These are phyloP conservation scores for Cossypha polioptera DNA, from an alignment of 2,797 vertebrate species.

Conservation along the genomic window DNA sequence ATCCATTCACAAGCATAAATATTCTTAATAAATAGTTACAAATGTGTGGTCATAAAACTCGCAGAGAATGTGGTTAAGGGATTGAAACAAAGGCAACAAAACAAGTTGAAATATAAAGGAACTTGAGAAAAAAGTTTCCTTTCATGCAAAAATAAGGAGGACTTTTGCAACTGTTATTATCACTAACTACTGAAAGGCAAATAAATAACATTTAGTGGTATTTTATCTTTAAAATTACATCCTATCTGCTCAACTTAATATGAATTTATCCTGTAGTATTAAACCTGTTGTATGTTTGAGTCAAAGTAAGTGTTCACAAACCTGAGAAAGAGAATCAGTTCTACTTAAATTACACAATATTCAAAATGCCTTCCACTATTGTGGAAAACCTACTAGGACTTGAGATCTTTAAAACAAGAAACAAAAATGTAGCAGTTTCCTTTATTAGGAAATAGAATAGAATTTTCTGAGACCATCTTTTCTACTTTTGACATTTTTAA, in stretches of 20 bases:
- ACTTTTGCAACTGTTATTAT: background rate
- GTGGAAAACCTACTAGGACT: background rate
- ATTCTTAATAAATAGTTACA: background rate
- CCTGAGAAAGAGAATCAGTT: background rate
- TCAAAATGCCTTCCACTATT: background rate
- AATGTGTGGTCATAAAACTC: background rate
- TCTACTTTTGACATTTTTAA: background rate
- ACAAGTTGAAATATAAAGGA: background rate
- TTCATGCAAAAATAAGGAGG: background rate
- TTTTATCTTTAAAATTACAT: background rate
- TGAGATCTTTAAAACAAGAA: background rate
- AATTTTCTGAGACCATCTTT: slow-evolving; percentile 33
- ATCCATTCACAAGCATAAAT: background rate
- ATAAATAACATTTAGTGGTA: background rate
- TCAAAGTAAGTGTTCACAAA: background rate
- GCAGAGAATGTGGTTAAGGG: background rate
- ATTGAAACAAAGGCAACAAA: background rate
- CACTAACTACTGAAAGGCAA: background rate
- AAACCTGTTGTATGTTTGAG: background rate
- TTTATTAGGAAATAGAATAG: background rate
- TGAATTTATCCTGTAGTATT: background rate
- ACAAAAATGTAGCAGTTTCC: background rate
- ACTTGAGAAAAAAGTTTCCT: background rate
- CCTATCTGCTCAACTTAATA: background rate
- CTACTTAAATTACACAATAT: background rate